Evolutionary conservation across 2,888 invertebrate genomes (phyloP).

Genomic region (Drosophila ustulata): DNA sequence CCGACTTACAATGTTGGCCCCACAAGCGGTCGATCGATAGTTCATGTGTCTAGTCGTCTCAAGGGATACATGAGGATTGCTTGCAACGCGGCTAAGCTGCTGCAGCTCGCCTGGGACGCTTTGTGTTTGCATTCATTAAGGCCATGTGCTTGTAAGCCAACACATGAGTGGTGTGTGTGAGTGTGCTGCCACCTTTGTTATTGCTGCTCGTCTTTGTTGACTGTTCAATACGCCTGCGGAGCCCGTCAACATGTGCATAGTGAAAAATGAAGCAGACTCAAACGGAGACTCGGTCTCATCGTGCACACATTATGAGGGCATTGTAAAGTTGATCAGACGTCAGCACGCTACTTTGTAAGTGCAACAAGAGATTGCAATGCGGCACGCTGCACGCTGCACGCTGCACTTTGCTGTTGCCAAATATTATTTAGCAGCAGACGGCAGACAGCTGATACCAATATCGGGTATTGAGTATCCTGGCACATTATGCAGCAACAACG

Average conservation of each 20-base stretch:
- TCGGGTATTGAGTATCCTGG: conserved; percentile 39
- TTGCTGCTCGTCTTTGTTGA: conserved; percentile 42
- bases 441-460: conserved; percentile 30
- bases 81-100: conserved; percentile 4
- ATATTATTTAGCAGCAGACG: conserved; percentile 46
- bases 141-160: conserved; percentile 4
- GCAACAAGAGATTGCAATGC: conserved; percentile 41
- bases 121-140: conserved; percentile 29
- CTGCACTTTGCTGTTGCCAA: conserved; percentile 61
- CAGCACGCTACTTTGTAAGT: conserved; percentile 46
- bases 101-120: not conserved
- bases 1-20: not conserved
- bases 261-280: conserved; percentile 37
- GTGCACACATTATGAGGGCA: conserved; percentile 47
- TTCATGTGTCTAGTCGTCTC: conserved; percentile 8
- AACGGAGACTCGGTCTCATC: not conserved
- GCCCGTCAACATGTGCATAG: conserved; percentile 33
- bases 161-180: not conserved
- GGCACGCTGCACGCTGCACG: conserved; percentile 54
- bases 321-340: conserved; percentile 53
- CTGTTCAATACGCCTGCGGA: conserved; percentile 53
- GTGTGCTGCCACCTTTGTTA: conserved; percentile 48
- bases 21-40: conserved; percentile 11
- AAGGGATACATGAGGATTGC: conserved; percentile 3
- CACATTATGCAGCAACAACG: conserved; percentile 65